Evolutionary conservation across 1,140 invertebrate species (phyloP).

Genomic region (Aradophagus sp.): DNA sequence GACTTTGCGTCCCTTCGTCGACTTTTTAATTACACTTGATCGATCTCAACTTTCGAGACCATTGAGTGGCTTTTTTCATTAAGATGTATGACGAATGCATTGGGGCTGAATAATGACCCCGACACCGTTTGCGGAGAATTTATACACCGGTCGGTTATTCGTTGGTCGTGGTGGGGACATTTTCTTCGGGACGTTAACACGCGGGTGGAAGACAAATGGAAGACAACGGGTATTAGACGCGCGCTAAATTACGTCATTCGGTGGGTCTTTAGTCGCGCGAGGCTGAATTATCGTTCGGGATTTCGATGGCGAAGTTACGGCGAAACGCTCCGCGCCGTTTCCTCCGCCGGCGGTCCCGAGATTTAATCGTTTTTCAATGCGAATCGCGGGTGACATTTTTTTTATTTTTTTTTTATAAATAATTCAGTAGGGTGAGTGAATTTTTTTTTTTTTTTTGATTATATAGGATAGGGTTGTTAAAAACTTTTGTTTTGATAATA

Average conservation of each 20-base stretch:
- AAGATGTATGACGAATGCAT: conserved; percentile 15
- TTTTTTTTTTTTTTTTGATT: too few relatives aligned
- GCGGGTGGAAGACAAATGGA: conserved; percentile 19
- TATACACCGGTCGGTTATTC: conserved; percentile 29
- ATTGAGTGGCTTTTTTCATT: conserved; percentile 5
- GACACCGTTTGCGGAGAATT: conserved; percentile 15
- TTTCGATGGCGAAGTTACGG: too few relatives aligned
- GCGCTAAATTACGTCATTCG: conserved; percentile 29
- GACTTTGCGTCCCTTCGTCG: conserved; percentile 18
- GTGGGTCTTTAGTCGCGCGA: conserved; percentile 1
- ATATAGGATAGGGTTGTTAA: too few relatives aligned
- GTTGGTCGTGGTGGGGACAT: conserved; percentile 27
- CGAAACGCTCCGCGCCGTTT: too few relatives aligned
- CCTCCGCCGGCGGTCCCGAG: too few relatives aligned
- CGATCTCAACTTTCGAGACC: conserved; percentile 6
- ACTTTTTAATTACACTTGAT: conserved; percentile 48
- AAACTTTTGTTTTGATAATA: too few relatives aligned
- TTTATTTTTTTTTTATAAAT: too few relatives aligned
- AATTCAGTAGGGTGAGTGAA: too few relatives aligned
- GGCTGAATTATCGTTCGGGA: conserved; percentile 5
- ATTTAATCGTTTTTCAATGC: too few relatives aligned
- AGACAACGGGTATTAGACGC: conserved; percentile 12
- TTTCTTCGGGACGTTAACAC: conserved; percentile 33
- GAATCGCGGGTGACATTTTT: too few relatives aligned
- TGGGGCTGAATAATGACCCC: conserved; percentile 3